These are phyloP conservation scores for Gisinianus flammeolus DNA, from an alignment of 2,888 invertebrate species.

Conservation along the genomic window DNA sequence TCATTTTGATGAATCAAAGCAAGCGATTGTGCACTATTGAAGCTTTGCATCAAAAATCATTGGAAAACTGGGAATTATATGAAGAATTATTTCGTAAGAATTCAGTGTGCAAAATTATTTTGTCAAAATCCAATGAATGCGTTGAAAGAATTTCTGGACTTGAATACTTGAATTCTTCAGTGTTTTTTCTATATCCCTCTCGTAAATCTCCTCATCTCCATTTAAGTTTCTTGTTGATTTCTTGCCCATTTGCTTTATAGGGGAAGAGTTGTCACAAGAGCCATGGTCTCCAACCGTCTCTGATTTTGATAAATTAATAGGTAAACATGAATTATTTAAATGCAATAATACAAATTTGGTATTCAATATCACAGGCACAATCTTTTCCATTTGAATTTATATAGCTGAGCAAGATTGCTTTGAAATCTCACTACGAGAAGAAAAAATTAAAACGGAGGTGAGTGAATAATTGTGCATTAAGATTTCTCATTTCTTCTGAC, in stretches of 20 bases:
- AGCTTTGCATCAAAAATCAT: too few relatives aligned
- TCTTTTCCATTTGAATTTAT: neutral
- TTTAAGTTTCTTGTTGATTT: too few relatives aligned
- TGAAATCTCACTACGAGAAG: slow-evolving; percentile 18
- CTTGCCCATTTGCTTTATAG: neutral
- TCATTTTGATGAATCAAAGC: too few relatives aligned
- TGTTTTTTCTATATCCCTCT: too few relatives aligned
- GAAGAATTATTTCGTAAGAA: neutral
- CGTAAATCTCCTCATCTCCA: too few relatives aligned
- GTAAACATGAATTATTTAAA: slow-evolving; percentile 1
- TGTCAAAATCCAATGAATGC: too few relatives aligned
- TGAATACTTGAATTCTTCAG: too few relatives aligned
- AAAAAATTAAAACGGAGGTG: slow-evolving; percentile 25
- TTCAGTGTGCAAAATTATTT: neutral
- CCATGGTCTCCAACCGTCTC: neutral
- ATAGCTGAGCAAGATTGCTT: slow-evolving; percentile 36
- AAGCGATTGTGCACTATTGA: too few relatives aligned
- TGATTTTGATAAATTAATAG: slow-evolving; percentile 10
- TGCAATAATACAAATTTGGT: neutral
- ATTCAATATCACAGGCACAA: neutral
- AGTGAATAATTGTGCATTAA: neutral
- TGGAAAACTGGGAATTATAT: neutral
- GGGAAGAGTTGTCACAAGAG: neutral
- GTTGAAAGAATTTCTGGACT: too few relatives aligned
- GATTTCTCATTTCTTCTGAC: neutral